A percentile compares a stretch with the other conserved stretches of the same genome.
phyloP scores from a whole-genome alignment of 2,113 vertebrate species.

The Poeciliopsis occidentalis region DNA sequence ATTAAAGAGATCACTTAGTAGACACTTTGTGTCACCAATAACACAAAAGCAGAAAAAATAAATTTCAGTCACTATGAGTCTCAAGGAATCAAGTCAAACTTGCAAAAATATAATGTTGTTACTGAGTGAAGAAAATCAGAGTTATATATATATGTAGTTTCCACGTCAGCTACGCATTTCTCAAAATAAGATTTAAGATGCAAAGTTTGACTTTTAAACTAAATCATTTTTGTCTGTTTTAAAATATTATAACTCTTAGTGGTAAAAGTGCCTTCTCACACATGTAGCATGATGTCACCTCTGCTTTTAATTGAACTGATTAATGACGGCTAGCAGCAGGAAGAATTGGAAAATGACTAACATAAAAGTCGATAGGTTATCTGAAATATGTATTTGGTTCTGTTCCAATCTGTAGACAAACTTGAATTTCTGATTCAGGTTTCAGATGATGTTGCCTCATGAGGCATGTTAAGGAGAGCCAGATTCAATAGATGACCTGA shows the following conservation, averaged over 20 bases:
- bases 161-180: not conserved
- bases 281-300: not conserved
- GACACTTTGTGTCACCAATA: not conserved
- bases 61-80: not conserved
- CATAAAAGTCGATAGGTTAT: not conserved
- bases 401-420: not conserved
- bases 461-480: conserved; percentile 47
- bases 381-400: not conserved
- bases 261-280: not conserved
- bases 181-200: not conserved
- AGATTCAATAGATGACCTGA: conserved; percentile 36
- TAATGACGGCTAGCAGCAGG: not conserved
- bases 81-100: not conserved
- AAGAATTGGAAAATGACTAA: not conserved
- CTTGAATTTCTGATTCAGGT: not conserved
- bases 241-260: not conserved
- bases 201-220: not conserved
- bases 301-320: not conserved
- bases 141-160: not conserved
- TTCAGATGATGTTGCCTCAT: conserved; percentile 20
- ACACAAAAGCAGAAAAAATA: not conserved
- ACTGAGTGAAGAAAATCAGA: not conserved
- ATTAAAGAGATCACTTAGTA: not conserved
- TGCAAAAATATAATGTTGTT: not conserved
- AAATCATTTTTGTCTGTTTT: not conserved